Conservation (phyloP, 1,140 invertebrate species). For the Drosophila bifasciata region DNA sequence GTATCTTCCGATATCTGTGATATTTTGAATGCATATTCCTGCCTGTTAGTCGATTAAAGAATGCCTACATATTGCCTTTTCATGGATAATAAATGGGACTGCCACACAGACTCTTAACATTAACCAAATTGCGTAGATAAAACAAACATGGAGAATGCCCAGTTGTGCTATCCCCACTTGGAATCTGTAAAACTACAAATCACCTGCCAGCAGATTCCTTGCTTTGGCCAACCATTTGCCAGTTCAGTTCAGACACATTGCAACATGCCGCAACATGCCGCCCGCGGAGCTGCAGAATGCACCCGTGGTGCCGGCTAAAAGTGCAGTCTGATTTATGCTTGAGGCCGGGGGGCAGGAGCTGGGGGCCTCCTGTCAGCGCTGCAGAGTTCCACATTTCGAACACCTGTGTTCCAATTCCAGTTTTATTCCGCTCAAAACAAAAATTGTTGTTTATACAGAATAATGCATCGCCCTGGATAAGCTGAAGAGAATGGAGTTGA, state of each 20-base stretch:
- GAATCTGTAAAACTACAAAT: too few species aligned
- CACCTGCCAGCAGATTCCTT: conserved; percentile 12
- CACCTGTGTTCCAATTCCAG: conserved; percentile 63
- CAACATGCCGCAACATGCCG: conserved; percentile 1
- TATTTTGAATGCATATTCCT: too few species aligned
- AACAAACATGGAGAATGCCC: too few species aligned
- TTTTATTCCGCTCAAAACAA: background rate
- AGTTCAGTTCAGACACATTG: background rate
- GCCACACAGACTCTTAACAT: too few species aligned
- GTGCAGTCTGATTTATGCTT: conserved; percentile 54
- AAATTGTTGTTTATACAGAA: conserved; percentile 61
- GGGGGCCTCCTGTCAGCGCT: conserved; percentile 39
- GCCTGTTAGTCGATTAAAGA: too few species aligned
- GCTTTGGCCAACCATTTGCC: too few species aligned
- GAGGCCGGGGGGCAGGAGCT: background rate
- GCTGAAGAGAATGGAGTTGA: too few species aligned
- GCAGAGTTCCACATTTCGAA: conserved; percentile 46
- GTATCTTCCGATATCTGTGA: too few species aligned
- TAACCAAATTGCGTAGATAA: too few species aligned
- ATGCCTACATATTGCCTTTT: too few species aligned
- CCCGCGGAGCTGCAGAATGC: conserved; percentile 28
- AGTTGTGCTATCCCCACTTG: too few species aligned
- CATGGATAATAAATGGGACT: too few species aligned
- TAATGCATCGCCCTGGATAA: conserved; percentile 11
- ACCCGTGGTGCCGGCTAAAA: conserved; percentile 9